These are phyloP conservation scores for Anthonomus grandis DNA, from an alignment of 1,140 invertebrate species.

Conservation along the genomic window DNA sequence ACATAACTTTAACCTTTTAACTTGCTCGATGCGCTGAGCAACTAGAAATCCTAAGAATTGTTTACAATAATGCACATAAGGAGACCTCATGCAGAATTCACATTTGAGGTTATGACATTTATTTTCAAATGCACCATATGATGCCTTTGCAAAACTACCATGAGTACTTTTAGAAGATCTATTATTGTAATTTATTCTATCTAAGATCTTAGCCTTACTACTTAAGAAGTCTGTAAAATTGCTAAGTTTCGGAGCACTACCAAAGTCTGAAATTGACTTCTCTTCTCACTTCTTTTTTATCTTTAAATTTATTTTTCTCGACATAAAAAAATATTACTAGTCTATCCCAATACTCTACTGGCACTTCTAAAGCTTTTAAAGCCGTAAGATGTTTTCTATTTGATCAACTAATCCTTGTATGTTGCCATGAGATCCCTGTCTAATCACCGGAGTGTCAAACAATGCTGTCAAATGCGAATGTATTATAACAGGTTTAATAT, in stretches of 20 bases:
- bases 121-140: too few relatives aligned
- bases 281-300: not conserved
- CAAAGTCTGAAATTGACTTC: not conserved
- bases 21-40: too few relatives aligned
- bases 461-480: not conserved
- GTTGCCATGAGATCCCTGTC: not conserved
- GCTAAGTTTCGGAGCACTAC: not conserved
- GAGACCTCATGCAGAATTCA: too few relatives aligned
- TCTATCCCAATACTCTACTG: not conserved
- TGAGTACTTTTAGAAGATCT: not conserved
- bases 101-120: too few relatives aligned
- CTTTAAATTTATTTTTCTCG: not conserved
- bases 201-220: not conserved
- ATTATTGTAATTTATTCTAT: not conserved
- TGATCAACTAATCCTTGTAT: not conserved
- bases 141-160: not conserved
- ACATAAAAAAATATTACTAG: not conserved
- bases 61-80: too few relatives aligned
- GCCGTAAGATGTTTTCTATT: not conserved
- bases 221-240: not conserved
- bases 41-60: too few relatives aligned
- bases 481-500: not conserved
- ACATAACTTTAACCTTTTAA: too few relatives aligned
- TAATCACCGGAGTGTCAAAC: not conserved
- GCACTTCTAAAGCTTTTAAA: not conserved